Percentiles rank a stretch among this genome's conserved stretches.
Evolutionary conservation across 2,888 invertebrate species (phyloP).

Genomic region (Furcula furcula): DNA sequence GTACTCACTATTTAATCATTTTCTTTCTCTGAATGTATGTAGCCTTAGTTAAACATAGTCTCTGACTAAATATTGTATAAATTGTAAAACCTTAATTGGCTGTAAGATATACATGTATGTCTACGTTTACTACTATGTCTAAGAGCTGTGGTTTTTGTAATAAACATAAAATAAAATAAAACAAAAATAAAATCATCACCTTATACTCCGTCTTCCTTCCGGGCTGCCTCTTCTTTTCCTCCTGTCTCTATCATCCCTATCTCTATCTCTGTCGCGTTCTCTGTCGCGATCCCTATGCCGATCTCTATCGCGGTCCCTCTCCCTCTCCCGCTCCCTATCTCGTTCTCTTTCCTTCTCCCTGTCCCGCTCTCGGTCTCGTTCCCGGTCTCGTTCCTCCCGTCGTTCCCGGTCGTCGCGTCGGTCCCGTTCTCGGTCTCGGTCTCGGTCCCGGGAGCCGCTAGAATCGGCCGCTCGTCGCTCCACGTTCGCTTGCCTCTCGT

Average conservation of each 20-base stretch:
- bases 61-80: no score
- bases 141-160: no score
- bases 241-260: slow-evolving; percentile 62
- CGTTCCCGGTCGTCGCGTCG: slow-evolving; percentile 46
- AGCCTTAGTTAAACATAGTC: no score
- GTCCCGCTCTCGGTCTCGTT: slow-evolving; percentile 53
- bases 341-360: slow-evolving; percentile 46
- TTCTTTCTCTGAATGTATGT: no score
- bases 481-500: slow-evolving; percentile 93
- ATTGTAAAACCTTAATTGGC: no score
- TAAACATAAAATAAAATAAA: no score
- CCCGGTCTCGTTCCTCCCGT: slow-evolving; percentile 30
- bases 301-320: slow-evolving; percentile 39
- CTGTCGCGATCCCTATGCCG: slow-evolving; percentile 48
- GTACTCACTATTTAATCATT: no score
- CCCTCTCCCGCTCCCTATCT: slow-evolving; percentile 43
- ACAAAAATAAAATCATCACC: slow-evolving; percentile 42
- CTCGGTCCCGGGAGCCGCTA: slow-evolving; percentile 64
- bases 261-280: slow-evolving; percentile 52
- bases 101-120: no score
- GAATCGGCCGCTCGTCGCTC: slow-evolving; percentile 72
- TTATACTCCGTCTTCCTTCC: slow-evolving; percentile 69
- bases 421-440: slow-evolving; percentile 40
- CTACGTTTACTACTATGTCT: no score
- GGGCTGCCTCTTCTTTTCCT: slow-evolving; percentile 70